phyloP scores from a whole-genome alignment of 2,113 vertebrate species.

The Muntiacus reevesi region DNA sequence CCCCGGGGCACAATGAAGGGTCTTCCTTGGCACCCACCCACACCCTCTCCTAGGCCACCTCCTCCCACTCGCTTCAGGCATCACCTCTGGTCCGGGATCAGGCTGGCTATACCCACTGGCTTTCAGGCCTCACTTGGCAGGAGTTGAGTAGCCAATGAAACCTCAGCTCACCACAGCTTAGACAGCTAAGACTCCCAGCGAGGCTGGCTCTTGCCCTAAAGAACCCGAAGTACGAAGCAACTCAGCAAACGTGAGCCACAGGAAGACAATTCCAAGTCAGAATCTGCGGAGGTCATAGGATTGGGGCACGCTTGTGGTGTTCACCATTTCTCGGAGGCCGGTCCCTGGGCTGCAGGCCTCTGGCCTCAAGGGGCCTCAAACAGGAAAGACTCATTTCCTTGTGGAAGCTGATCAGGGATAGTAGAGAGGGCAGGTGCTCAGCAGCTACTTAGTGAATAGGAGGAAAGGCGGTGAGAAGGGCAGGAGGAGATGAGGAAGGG shows the following conservation, averaged over 20 bases:
- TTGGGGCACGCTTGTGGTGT: rapidly evolving
- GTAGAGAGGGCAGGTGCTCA: background rate
- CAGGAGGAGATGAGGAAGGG: no score
- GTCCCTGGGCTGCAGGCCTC: background rate
- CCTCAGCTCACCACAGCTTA: no score
- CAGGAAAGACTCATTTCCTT: background rate
- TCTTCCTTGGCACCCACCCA: rapidly evolving
- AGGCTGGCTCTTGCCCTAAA: no score
- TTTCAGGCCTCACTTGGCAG: background rate
- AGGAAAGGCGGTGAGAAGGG: background rate
- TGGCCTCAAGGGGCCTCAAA: background rate
- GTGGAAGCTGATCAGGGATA: background rate
- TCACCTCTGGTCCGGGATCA: background rate
- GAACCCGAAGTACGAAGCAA: rapidly evolving
- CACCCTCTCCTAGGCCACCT: background rate
- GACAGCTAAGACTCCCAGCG: rapidly evolving
- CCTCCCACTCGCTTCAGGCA: rapidly evolving
- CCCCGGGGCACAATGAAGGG: background rate
- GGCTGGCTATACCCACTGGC: background rate
- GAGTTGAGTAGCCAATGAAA: background rate
- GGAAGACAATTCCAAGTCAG: background rate
- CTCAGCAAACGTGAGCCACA: background rate
- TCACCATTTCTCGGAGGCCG: background rate
- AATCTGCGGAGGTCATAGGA: rapidly evolving
- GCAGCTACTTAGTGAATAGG: background rate